phyloP scores from a whole-genome alignment of 2,888 invertebrate genomes.

The Temnothorax ravouxi region DNA sequence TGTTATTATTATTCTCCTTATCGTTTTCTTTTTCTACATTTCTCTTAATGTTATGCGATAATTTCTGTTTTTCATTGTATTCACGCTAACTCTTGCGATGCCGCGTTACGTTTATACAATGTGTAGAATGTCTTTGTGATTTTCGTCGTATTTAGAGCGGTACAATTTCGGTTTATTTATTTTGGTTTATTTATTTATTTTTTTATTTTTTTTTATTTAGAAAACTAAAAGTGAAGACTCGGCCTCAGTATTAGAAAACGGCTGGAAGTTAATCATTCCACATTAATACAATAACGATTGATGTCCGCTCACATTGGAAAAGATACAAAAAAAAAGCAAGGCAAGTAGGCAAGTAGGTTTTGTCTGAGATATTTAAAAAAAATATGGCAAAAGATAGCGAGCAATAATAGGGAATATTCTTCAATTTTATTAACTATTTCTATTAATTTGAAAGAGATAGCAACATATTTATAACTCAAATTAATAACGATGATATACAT shows the following conservation, averaged over 20 bases:
- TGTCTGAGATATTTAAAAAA: conserved; percentile 8
- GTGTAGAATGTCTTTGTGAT: conserved; percentile 2
- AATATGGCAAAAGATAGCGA: not conserved
- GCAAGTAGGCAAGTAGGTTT: not conserved
- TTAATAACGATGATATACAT: not conserved
- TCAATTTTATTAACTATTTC: not conserved
- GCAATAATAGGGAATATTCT: not conserved
- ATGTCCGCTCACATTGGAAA: not conserved
- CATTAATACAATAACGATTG: conserved; percentile 22
- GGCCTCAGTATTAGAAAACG: conserved; percentile 1
- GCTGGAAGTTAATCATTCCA: conserved; percentile 7
- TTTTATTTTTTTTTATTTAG: conserved; percentile 26
- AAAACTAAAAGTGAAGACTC: conserved; percentile 22
- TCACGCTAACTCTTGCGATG: not conserved
- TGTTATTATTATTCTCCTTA: conserved; percentile 33
- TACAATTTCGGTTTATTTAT: not conserved
- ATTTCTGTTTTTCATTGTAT: conserved; percentile 41
- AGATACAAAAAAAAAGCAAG: conserved; percentile 8
- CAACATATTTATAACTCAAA: not conserved
- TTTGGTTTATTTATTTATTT: conserved; percentile 2
- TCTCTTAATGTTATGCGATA: not conserved
- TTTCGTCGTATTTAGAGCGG: not conserved
- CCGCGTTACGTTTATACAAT: not conserved
- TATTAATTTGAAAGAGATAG: not conserved
- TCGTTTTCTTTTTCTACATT: conserved; percentile 47